Percentiles rank a stretch among this genome's conserved stretches.
phyloP scores from a whole-genome alignment of 2,888 invertebrate species.

The Oscheius onirici region DNA sequence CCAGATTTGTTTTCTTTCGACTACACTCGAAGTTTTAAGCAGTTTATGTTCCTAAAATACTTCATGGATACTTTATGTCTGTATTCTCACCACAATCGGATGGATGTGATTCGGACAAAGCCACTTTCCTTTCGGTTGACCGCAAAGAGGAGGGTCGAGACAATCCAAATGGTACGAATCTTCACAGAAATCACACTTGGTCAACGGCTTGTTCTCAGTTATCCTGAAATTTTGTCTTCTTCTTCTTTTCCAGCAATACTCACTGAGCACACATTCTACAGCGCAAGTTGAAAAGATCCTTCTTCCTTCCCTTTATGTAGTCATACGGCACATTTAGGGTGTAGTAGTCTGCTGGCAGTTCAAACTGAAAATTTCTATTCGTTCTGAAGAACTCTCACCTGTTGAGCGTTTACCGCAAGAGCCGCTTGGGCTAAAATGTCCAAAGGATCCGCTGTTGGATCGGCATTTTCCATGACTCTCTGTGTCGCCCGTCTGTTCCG shows the following conservation, averaged over 20 bases:
- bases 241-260: not conserved
- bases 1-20: conserved; percentile 88
- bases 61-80: not conserved
- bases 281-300: not conserved
- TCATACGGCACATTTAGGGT: conserved; percentile 12
- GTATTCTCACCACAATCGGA: conserved; percentile 16
- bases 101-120: conserved; percentile 98
- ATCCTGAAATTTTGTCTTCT: conserved; percentile 74
- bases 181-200: conserved; percentile 93
- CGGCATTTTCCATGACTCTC: conserved; percentile 2
- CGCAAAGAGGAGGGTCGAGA: conserved; percentile 88
- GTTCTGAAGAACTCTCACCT: not conserved
- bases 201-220: conserved; percentile 78
- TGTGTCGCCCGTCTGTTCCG: conserved; percentile 14
- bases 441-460: conserved; percentile 19
- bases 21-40: conserved; percentile 80
- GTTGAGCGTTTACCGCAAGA: conserved; percentile 18
- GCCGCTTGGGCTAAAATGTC: conserved; percentile 23
- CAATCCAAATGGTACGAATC: conserved; percentile 91
- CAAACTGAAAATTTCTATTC: conserved; percentile 12
- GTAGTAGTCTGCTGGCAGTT: conserved; percentile 14
- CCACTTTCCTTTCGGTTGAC: conserved; percentile 88
- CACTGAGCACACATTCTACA: conserved; percentile 24
- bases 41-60: conserved; percentile 20
- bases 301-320: conserved; percentile 4